Base-by-base conservation (phyloP, 2,797 vertebrate genomes). In the Sebastes diploproa region DNA sequence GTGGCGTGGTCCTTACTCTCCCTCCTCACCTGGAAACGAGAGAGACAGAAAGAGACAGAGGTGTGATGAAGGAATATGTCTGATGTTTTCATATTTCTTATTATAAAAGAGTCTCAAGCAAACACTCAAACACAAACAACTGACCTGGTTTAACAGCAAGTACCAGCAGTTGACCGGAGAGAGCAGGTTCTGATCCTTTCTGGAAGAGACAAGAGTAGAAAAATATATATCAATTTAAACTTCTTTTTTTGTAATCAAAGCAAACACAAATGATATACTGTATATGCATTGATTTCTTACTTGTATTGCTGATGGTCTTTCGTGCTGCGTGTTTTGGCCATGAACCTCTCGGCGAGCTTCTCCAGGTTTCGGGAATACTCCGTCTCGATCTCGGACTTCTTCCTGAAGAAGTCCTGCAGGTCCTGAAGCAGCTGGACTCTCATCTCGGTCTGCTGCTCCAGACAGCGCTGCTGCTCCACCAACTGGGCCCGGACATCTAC, bases 231-330 rank as follows among this genome's bases (percentile, higher is more conserved):
- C 2, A 20, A 7, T 61, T 42, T 14, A 42, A 42, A 42, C 38
- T 42, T 42, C 0, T 42, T 42, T 38, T 38, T 42, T 14, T 42
- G 38, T 42, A 6, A 60, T 46, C 5, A 10, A 7, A 20, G 20
- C 46, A 20, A n/a, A 52, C 50, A 52, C 50, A 52, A n/a, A n/a
- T 54, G 9, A 22, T 54, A 22, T n/a, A 23, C 0, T 2, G 0
- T n/a, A 23, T 13, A 3, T 3, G 13, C 2, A 23, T 25, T 5
- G 61, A 14, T 16, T 23, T 16, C 23, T 27, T 54, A 99, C 98
- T 99, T 99, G 96, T 98, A 99, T 78, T 99, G 98, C 77, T 99
- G 98, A 88, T 99, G 98, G 88, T 99, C 98, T 86, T 99, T 99
- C 8, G 98, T 99, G 93, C 98, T 99, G 94, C 98, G 97, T 1